Percentiles rank a stretch among this genome's conserved stretches.
phyloP scores from a whole-genome alignment of 2,888 invertebrate species.

The Petrophora chlorosata region DNA sequence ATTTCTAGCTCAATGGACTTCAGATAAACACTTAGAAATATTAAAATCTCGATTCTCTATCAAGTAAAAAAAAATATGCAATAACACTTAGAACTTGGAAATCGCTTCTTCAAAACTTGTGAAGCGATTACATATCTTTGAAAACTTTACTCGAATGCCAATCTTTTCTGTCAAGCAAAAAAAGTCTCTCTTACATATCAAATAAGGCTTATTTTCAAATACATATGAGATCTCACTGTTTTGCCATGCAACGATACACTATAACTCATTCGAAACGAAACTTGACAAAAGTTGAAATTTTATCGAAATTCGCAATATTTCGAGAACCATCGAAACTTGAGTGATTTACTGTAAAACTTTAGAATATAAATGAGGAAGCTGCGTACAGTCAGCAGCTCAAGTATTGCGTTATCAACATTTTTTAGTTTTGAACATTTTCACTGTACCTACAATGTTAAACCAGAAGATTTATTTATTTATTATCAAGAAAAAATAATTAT shows the following conservation, averaged over 20 bases:
- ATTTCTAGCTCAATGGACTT: too few relatives aligned
- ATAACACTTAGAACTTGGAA: constrained; percentile 30
- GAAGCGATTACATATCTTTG: constrained; percentile 19
- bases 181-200: not conserved
- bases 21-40: constrained; percentile 2
- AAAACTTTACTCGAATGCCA: constrained; percentile 6
- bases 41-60: constrained; percentile 4
- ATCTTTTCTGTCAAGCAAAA: not conserved
- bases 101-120: constrained; percentile 12
- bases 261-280: constrained; percentile 57
- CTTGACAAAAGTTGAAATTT: constrained; percentile 68
- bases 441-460: too few relatives aligned
- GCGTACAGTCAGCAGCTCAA: constrained; percentile 38
- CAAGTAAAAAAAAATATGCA: constrained; percentile 27
- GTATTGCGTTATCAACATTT: too few relatives aligned
- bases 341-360: constrained; percentile 63
- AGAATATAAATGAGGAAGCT: constrained; percentile 44
- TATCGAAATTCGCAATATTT: constrained; percentile 66
- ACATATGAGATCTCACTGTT: not conserved
- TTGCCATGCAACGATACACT: constrained; percentile 35
- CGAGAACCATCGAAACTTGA: constrained; percentile 53
- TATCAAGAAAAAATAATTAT: too few relatives aligned
- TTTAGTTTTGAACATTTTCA: too few relatives aligned
- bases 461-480: too few relatives aligned
- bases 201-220: not conserved